A percentile compares a stretch with the other conserved stretches of the same genome.
Conservation (phyloP, 2,113 vertebrate species). For the Anhinga rufa region DNA sequence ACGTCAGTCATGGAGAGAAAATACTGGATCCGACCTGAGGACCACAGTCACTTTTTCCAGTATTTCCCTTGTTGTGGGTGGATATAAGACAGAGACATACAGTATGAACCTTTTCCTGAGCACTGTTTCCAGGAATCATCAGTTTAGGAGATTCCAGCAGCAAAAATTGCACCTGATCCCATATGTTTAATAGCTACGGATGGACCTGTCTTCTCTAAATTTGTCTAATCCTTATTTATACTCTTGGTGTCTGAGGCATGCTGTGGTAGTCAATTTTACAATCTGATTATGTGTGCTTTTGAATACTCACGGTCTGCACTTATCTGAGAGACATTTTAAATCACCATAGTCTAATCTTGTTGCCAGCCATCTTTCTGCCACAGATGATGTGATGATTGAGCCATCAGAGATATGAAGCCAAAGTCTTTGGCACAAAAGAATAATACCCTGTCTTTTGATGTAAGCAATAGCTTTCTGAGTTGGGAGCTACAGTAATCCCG, state of each 20-base stretch:
- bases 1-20: not conserved
- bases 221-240: slow-evolving; percentile 7
- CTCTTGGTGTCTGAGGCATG: not conserved
- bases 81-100: not conserved
- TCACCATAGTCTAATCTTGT: not conserved
- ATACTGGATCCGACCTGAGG: not conserved
- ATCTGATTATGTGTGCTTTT: slow-evolving; percentile 25
- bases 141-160: not conserved
- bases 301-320: not conserved
- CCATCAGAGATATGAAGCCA: not conserved
- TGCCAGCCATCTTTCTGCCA: slow-evolving; percentile 11
- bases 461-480: not conserved
- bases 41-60: not conserved
- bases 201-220: not conserved
- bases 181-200: not conserved
- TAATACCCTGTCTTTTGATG: not conserved
- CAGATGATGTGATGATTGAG: slow-evolving; percentile 3
- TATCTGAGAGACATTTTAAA: slow-evolving; percentile 29
- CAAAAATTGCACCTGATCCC: not conserved
- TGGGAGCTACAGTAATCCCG: not conserved
- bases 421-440: not conserved
- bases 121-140: not conserved
- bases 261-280: not conserved
- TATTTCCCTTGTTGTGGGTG: not conserved
- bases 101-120: not conserved